Evolutionary conservation across 64 coral and sea anemone genomes (phyloP), one percentile per base, ranked within the genome.

Genomic region (Orbicella faveolata): DNA sequence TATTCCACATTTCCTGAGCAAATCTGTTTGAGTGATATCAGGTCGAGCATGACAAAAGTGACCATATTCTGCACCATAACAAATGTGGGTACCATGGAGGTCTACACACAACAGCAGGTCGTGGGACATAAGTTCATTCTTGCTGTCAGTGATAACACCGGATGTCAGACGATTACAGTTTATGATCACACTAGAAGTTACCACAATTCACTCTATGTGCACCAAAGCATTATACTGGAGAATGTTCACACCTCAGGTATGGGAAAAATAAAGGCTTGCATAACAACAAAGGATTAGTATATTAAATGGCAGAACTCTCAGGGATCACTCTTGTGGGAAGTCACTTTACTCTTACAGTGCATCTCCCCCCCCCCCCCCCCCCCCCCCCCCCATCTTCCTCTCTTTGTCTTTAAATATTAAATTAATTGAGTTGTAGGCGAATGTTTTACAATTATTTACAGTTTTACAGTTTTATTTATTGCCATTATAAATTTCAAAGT

Each of bases 1-100:
- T 99, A 90, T 86, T 95, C 94, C 6, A 93, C 84, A 48, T 99
- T 93, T 78, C 94, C 97, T 63, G 97, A 99, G 61, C 89, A 89
- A 79, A 87, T 99, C 39, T 86, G 69, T 79, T 89, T 99, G n/a
- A 81, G 83, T 54, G 97, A 99, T 52, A 85, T 99, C 53, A 95
- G 91, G 70, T 25, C 88, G 88, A 95, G 91, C 80, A 91, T 99
- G 81, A 79, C 75, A 21, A 78, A 93, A 72, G 84, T 96, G 21
- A 96, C 91, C 76, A 61, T 99, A 83, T 83, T 90, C 79, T 92
- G 90, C 23, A 30, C 61, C 51, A 79, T 99, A 88, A 85, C 88
- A 16, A 36, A 67, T 25, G 39, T 93, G 23, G 66, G 68, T 37
- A 30, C 34, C 59, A 93, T 90, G 85, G 76, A 96, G 53, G 77